phyloP scores from a whole-genome alignment of 2,797 vertebrate species.

The Pipistrellus pipistrellus region DNA sequence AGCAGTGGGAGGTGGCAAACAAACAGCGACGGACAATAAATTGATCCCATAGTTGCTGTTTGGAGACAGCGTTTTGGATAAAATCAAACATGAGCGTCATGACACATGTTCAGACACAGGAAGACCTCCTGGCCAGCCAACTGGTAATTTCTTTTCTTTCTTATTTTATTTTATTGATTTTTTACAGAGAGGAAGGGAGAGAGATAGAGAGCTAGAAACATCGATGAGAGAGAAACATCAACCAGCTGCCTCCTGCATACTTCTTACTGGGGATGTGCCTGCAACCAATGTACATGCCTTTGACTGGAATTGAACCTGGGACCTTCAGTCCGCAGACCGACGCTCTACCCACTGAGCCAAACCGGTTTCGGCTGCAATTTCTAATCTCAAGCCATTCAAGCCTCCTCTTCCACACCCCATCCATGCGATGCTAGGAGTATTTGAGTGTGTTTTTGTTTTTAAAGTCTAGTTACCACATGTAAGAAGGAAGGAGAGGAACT shows the following conservation, averaged over 20 bases:
- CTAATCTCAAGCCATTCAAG: background rate
- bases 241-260: too few species aligned
- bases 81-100: background rate
- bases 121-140: background rate
- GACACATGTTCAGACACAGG: background rate
- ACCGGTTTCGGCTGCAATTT: background rate
- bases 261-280: too few species aligned
- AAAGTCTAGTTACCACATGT: background rate
- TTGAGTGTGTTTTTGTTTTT: background rate
- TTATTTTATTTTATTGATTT: too few species aligned
- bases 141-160: background rate
- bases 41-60: background rate
- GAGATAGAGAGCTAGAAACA: too few species aligned
- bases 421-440: background rate
- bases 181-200: too few species aligned
- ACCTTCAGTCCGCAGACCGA: too few species aligned
- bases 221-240: too few species aligned
- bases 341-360: too few species aligned
- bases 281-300: too few species aligned
- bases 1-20: background rate
- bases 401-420: background rate
- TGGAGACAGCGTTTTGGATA: background rate
- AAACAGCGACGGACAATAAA: background rate
- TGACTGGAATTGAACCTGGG: too few species aligned
- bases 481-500: slow-evolving; percentile 17